Evolutionary conservation across 2,113 vertebrate species (phyloP).

Genomic region (Onychostoma macrolepis): DNA sequence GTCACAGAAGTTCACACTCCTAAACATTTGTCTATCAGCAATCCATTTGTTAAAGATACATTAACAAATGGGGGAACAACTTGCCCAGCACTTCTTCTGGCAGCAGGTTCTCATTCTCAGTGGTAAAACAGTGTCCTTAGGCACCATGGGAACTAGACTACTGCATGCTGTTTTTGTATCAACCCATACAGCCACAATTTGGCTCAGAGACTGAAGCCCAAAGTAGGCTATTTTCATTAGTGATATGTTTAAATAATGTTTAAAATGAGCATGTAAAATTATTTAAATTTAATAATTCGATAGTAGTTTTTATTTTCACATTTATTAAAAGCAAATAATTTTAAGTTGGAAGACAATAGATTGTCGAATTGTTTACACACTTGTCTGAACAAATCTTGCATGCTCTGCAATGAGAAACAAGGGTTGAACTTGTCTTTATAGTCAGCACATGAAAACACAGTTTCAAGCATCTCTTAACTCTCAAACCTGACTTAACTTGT

Average conservation of each 20-base stretch:
- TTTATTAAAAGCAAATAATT: not conserved
- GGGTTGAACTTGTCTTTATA: not conserved
- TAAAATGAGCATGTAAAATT: not conserved
- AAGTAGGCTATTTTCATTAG: constrained; percentile 34
- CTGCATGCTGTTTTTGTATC: constrained; percentile 49
- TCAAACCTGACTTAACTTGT: constrained; percentile 56
- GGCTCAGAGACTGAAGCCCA: constrained; percentile 32
- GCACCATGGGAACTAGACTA: constrained; percentile 55
- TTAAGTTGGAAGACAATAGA: not conserved
- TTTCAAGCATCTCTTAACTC: constrained; percentile 35
- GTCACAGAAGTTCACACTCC: not conserved
- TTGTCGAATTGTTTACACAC: not conserved
- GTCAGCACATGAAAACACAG: not conserved
- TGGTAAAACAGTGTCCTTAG: constrained; percentile 44
- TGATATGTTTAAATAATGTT: not conserved
- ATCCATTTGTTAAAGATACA: constrained; percentile 43
- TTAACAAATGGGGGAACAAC: constrained; percentile 44
- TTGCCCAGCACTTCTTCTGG: constrained; percentile 47
- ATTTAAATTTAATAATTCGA: not conserved
- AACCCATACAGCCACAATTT: constrained; percentile 32
- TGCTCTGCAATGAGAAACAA: not conserved
- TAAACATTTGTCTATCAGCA: constrained; percentile 42
- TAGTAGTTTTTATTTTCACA: not conserved
- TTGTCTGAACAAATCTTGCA: not conserved
- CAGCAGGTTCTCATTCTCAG: constrained; percentile 31